Evolutionary conservation across 2,888 invertebrate species (phyloP).

Genomic region (Nezara viridula): DNA sequence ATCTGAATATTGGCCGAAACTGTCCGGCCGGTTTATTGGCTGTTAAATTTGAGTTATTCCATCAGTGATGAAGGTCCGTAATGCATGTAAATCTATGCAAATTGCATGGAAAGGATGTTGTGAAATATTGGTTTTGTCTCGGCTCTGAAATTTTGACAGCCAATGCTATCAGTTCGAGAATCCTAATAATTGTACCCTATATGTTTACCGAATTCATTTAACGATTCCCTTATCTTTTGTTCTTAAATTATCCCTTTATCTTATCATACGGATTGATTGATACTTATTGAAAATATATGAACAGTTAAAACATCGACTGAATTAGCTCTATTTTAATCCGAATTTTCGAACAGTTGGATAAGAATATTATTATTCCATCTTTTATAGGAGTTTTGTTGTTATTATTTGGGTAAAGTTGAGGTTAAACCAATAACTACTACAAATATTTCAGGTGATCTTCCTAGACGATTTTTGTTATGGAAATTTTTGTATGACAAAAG

Average conservation of each 20-base stretch:
- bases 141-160: neutral
- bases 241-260: constrained; percentile 1
- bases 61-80: neutral
- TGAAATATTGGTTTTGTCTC: neutral
- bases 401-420: no score
- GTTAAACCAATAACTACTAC: no score
- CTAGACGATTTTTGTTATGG: no score
- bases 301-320: neutral
- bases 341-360: neutral
- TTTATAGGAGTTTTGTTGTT: no score
- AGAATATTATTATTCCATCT: no score
- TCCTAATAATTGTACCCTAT: neutral
- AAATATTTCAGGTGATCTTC: no score
- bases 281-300: neutral
- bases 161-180: neutral
- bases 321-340: neutral
- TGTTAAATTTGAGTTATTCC: neutral
- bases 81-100: constrained; percentile 7
- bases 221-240: neutral
- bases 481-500: neutral
- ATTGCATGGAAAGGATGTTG: neutral
- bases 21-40: neutral
- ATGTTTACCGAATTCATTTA: neutral
- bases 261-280: neutral
- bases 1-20: neutral